These are phyloP conservation scores for Perdix hodgsoniae DNA, from an alignment of 2,797 vertebrate genomes.

Conservation along the genomic window DNA sequence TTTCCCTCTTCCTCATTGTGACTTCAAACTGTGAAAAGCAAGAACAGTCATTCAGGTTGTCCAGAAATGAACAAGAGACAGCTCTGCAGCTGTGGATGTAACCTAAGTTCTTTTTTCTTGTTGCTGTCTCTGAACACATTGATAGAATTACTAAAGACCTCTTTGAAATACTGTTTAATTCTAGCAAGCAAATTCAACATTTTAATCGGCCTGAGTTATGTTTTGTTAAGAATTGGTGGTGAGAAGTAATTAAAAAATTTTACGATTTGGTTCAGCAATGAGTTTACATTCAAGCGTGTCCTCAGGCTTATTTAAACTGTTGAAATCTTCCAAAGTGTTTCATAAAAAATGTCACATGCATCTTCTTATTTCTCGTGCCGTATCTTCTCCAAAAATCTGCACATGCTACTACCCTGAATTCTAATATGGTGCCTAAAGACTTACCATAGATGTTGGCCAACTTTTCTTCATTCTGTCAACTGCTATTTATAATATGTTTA, in stretches of 20 bases:
- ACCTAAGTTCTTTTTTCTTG: not conserved
- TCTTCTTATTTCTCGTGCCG: not conserved
- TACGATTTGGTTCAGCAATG: not conserved
- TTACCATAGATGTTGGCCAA: not conserved
- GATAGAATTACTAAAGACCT: slow-evolving; percentile 24
- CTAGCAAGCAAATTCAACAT: slow-evolving; percentile 11
- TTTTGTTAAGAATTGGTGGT: slow-evolving; percentile 56
- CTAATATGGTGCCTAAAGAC: slow-evolving; percentile 1
- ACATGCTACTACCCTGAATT: not conserved
- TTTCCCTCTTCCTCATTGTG: not conserved
- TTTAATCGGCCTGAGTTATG: slow-evolving; percentile 57
- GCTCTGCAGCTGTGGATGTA: not conserved
- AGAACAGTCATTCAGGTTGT: not conserved
- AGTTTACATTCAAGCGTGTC: slow-evolving; percentile 40
- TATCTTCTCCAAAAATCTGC: not conserved
- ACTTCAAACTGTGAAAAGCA: slow-evolving; percentile 34
- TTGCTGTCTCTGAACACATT: not conserved
- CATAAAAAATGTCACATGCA: not conserved
- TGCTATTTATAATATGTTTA: slow-evolving; percentile 17
- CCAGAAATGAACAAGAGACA: not conserved
- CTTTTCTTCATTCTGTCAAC: slow-evolving; percentile 19
- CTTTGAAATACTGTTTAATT: slow-evolving; percentile 24
- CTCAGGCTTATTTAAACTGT: slow-evolving; percentile 52
- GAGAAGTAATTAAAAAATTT: slow-evolving; percentile 50
- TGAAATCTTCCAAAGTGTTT: slow-evolving; percentile 36